Percentiles rank a stretch among this genome's conserved stretches.
Conservation (phyloP, 1,140 invertebrate species). For the Brachionus plicatilis region DNA sequence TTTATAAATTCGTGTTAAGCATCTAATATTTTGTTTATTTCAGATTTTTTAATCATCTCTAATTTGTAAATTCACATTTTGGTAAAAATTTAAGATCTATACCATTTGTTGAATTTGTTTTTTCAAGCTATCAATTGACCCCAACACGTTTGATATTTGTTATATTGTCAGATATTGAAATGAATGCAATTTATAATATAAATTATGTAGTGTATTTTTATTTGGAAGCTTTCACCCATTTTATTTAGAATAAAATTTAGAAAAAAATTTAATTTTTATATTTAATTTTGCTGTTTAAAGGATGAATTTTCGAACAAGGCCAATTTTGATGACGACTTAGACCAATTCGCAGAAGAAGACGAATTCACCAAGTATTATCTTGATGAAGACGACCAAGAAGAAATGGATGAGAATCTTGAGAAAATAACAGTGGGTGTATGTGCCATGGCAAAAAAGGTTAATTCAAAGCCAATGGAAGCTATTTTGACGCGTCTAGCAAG, state of each 20-base stretch:
- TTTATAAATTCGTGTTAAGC: neutral
- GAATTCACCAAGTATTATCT: neutral
- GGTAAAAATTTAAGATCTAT: neutral
- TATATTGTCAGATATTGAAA: neutral
- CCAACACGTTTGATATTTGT: neutral
- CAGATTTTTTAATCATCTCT: neutral
- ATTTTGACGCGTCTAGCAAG: conserved; percentile 87
- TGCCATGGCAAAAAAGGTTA: conserved; percentile 96
- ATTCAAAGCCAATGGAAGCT: conserved; percentile 97
- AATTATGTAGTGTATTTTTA: conserved; percentile 2
- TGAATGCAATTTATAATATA: neutral
- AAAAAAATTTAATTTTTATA: neutral
- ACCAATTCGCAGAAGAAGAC: neutral
- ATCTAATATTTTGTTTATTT: neutral
- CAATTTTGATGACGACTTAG: conserved; percentile 15
- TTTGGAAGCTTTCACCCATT: neutral
- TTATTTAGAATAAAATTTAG: no score
- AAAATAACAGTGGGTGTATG: conserved; percentile 83
- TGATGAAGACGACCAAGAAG: neutral
- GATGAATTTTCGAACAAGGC: neutral
- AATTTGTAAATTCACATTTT: neutral
- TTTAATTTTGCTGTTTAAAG: neutral
- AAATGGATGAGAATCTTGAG: conserved; percentile 29
- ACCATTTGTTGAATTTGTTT: neutral
- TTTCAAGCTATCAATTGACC: neutral